Evolutionary conservation across 2,797 vertebrate species (phyloP).

Genomic region (Mus spretus): DNA sequence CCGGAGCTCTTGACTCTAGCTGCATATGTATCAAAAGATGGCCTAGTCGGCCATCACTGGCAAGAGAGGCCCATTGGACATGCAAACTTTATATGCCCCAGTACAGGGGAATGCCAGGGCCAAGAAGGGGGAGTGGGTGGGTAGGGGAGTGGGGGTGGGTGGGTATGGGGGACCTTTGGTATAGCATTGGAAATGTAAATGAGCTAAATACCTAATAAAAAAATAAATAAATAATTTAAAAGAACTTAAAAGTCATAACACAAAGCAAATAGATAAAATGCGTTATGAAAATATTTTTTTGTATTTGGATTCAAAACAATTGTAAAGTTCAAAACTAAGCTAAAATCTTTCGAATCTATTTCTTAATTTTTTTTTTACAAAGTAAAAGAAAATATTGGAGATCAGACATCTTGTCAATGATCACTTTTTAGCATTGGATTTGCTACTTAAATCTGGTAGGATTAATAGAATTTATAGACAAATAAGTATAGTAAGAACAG

Average conservation of each 20-base stretch:
- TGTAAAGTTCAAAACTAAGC: not conserved
- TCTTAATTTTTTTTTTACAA: not conserved
- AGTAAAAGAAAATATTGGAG: not conserved
- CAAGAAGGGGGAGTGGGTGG: too few species aligned
- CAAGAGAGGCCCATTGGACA: too few species aligned
- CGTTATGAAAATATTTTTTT: not conserved
- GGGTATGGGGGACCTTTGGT: too few species aligned
- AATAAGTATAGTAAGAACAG: not conserved
- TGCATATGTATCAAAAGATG: too few species aligned
- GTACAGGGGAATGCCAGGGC: too few species aligned
- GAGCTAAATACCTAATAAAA: too few species aligned
- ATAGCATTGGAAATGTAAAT: too few species aligned
- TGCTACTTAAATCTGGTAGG: not conserved
- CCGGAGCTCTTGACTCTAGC: too few species aligned
- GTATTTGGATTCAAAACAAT: not conserved
- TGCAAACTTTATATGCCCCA: too few species aligned
- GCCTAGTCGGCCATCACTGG: too few species aligned
- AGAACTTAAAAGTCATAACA: not conserved
- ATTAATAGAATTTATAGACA: not conserved
- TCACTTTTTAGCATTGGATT: not conserved
- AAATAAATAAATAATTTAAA: not conserved
- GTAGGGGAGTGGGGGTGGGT: too few species aligned
- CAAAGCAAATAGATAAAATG: not conserved
- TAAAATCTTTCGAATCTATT: not conserved
- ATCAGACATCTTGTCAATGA: not conserved